Base-by-base conservation (phyloP, 1,140 invertebrate species). In the Alviniconcha marisindica region DNA sequence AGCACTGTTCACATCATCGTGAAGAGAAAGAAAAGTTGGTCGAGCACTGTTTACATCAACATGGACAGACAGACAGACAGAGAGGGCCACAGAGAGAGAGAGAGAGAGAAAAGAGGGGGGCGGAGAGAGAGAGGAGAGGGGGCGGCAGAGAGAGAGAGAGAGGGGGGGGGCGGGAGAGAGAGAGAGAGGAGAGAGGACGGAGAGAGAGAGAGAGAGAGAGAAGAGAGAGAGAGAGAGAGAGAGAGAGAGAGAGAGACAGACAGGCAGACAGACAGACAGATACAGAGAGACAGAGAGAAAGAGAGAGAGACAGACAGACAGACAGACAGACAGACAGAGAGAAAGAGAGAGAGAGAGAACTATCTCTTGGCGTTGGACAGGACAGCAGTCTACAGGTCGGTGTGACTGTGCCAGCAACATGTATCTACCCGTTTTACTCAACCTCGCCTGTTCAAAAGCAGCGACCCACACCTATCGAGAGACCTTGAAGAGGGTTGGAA, bases 181-280 rank as follows among this genome's bases (percentile, higher is more conserved):
- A 38, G 56, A 80, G 51, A 63, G 56, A 66, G 31, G 42, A 33
- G 42, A 33, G 28, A 12, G 24, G 56, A 80, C 15, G 31, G 42
- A 63, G 12, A 63, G 56, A 66, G 56, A 80, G 78, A 60, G 31
- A 66, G 42, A 80, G 51, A 63, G 33, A 36, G 21, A 63, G 56
- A 66, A 63, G 56, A 80, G 31, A 36, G 78, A 80, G 31, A 80
- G 56, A 36, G 54, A 80, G 78, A 56, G 31, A 56, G 78, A 44
- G 40, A 54, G 31, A 15, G 40, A 78, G 76, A 54, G 15, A 78
- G 76, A 44, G 15, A 54, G 48, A 78, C 15, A 78, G 48, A 54
- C 12, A 78, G 76, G 10, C 12, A 54, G 48, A 48, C 15, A 78
- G 48, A 21, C 12, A 78, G 76, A 78, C 12, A 54, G 48, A 78